Percentiles rank a stretch among this genome's conserved stretches.
phyloP scores from a whole-genome alignment of 2,797 vertebrate species.

The Gastrophryne carolinensis region DNA sequence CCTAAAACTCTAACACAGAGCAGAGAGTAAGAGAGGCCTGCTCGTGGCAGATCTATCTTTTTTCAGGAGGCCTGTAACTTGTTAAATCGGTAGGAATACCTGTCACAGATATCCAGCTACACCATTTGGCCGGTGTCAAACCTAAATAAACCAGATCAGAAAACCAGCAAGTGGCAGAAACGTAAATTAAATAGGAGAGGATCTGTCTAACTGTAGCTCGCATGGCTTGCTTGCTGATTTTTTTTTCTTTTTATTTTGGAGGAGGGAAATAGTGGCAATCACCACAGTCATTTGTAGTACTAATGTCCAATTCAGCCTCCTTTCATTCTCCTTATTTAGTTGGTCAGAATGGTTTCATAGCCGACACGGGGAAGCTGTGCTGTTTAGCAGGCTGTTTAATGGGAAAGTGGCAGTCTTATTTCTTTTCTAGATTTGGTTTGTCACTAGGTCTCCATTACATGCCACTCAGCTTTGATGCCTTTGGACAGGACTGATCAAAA shows the following conservation, averaged over 20 bases:
- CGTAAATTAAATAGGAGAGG: slow-evolving; percentile 77
- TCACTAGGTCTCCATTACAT: slow-evolving; percentile 99
- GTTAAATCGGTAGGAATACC: slow-evolving; percentile 92
- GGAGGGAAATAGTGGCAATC: slow-evolving; percentile 83
- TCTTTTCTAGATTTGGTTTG: slow-evolving; percentile 99
- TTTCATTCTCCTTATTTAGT: slow-evolving; percentile 99
- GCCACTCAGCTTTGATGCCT: slow-evolving; percentile 99
- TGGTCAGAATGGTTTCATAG: slow-evolving; percentile 81
- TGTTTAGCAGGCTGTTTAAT: slow-evolving; percentile 97
- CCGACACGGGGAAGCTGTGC: slow-evolving; percentile 77
- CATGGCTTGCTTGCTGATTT: slow-evolving; percentile 76
- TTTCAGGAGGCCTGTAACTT: slow-evolving; percentile 76
- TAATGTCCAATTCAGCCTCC: slow-evolving; percentile 99
- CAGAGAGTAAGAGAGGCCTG: slow-evolving; percentile 54
- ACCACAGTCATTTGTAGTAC: slow-evolving; percentile 97
- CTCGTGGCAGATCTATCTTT: slow-evolving; percentile 74
- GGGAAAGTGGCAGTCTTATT: slow-evolving; percentile 99
- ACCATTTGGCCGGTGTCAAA: slow-evolving; percentile 95
- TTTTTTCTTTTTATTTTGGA: slow-evolving; percentile 78
- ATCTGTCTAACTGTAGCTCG: slow-evolving; percentile 75
- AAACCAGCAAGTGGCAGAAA: slow-evolving; percentile 86
- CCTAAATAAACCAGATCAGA: slow-evolving; percentile 96
- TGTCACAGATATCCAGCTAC: slow-evolving; percentile 86
- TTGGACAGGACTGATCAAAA: slow-evolving; percentile 99
- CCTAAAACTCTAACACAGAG: slow-evolving; percentile 42